phyloP scores from a whole-genome alignment of 2,113 vertebrate genomes.

The Dipodomys stephensi region DNA sequence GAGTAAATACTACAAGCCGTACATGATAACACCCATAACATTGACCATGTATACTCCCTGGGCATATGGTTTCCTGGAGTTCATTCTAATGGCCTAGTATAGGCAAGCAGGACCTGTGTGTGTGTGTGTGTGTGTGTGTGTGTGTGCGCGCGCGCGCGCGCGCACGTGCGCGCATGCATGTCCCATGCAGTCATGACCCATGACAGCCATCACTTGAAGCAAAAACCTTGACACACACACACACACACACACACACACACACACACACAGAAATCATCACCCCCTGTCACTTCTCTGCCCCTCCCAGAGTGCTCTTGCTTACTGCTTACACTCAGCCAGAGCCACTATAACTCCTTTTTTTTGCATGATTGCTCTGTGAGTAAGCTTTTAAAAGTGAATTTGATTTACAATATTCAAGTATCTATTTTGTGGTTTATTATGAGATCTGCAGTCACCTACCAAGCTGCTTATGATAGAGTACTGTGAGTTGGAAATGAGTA shows the following conservation, averaged over 20 bases:
- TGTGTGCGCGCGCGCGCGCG: accelerated
- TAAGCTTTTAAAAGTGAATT: slow-evolving; percentile 61
- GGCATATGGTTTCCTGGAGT: neutral
- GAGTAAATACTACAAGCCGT: neutral
- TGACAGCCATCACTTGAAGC: neutral
- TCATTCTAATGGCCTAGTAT: neutral
- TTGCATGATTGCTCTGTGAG: neutral
- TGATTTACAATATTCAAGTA: slow-evolving; percentile 23
- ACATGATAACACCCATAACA: neutral
- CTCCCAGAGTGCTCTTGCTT: neutral
- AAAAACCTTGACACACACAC: neutral
- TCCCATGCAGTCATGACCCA: accelerated
- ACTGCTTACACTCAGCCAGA: neutral
- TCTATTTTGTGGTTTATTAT: neutral
- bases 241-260: neutral
- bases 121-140: no score
- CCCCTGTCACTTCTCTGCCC: neutral
- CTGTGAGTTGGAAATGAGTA: neutral
- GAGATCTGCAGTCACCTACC: slow-evolving; percentile 2
- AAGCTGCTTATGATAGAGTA: neutral
- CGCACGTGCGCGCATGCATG: no score
- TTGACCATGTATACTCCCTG: neutral
- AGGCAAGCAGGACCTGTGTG: neutral
- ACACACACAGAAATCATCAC: neutral
- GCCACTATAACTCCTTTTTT: neutral